Evolutionary conservation across 2,888 invertebrate genomes (phyloP), one percentile per base, ranked within the genome.

Genomic region (Chorisops tibialis): DNA sequence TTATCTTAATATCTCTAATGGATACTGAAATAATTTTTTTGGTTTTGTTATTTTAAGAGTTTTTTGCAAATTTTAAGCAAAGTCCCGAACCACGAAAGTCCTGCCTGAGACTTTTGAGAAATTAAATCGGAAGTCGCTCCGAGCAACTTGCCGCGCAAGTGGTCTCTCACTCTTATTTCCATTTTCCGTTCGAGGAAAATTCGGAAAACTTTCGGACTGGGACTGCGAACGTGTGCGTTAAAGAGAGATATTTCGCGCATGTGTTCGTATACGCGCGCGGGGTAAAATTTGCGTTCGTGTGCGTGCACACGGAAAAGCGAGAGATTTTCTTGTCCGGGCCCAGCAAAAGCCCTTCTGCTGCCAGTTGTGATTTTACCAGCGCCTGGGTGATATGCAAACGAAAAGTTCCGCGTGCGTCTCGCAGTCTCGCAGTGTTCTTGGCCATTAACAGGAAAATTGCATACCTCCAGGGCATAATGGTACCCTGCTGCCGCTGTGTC

Each of bases 321-420:
- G 45, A 30, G 19, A 16, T 56, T 18, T 56, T 56, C 56, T 56
- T 56, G 56, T 56, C 56, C 56, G 43, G 56, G 56, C 24, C 45
- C 7, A 30, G 30, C 30, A 30, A 9, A 30, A 21, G 52, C 14
- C 14, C 21, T 24, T 4, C 22, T 39, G 52, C 56, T 56, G 18
- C 30, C 21, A 56, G 56, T 56, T 56, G 56, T 56, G 56, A 43
- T 56, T 56, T 30, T 35, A 43, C 43, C 56, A 56, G 39, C 56
- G 56, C 45, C 56, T 43, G 45, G 56, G 19, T 56, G 45, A 45
- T 43, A 56, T 56, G 56, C 56, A 43, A 56, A 35, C 43, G 12
- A 18, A 30, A 7, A 7, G 30, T 30, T 30, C 30, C 30, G 30
- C 30, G 30, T 30, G 30, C 30, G 30, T 30, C 1, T 30, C n/a